A percentile compares a stretch with the other conserved stretches of the same genome.
phyloP scores from a whole-genome alignment of 2,797 vertebrate species.

The Danionella dracula region DNA sequence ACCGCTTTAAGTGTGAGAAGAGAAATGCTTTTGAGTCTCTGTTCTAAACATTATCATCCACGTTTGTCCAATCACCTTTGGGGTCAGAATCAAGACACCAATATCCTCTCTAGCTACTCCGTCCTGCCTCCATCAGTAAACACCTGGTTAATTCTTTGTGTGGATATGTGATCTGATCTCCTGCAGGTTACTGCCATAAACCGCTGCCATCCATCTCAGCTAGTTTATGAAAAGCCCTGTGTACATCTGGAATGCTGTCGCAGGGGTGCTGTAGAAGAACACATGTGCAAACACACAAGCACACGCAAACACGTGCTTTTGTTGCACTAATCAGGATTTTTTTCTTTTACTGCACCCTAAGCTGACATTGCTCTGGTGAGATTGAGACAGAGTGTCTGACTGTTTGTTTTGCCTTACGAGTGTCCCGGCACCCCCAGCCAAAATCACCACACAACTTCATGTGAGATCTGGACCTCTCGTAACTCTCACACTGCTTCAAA shows the following conservation, averaged over 20 bases:
- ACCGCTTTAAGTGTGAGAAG: background rate
- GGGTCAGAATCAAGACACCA: conserved; percentile 8
- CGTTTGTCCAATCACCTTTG: conserved; percentile 14
- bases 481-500: conserved; percentile 22
- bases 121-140: conserved; percentile 10
- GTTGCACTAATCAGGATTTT: conserved; percentile 75
- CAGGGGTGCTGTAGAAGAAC: conserved; percentile 56
- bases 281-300: conserved; percentile 22
- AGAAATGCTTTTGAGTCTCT: background rate
- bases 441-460: conserved; percentile 28
- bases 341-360: conserved; percentile 49
- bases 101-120: conserved; percentile 1
- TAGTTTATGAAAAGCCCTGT: conserved; percentile 79
- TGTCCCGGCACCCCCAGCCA: conserved; percentile 21
- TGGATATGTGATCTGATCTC: conserved; percentile 40
- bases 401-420: conserved; percentile 65
- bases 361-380: conserved; percentile 10
- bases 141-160: conserved; percentile 41
- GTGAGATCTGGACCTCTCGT: conserved; percentile 31
- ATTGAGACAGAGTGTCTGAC: conserved; percentile 59
- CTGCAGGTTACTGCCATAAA: conserved; percentile 61
- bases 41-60: background rate
- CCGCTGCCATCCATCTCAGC: conserved; percentile 76
- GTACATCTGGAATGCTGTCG: conserved; percentile 70
- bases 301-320: background rate